Conservation (phyloP, 2,888 invertebrate genomes). For the Cremastobaeus sp. region DNA sequence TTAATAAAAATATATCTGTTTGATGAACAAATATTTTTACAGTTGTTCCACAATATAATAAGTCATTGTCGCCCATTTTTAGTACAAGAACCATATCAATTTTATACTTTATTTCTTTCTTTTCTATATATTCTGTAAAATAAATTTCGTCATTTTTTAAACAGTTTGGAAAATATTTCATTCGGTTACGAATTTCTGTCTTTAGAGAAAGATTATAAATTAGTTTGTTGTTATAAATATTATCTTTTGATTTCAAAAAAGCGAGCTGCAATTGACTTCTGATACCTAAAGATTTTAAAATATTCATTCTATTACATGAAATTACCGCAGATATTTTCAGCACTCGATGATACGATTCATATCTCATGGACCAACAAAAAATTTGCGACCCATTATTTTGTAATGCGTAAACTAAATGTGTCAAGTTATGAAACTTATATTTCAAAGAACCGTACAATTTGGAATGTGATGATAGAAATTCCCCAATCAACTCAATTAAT, state of each 20-base stretch:
- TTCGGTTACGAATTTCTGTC: too few species aligned
- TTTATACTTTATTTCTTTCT: too few species aligned
- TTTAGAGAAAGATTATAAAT: too few species aligned
- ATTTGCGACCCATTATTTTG: constrained; percentile 37
- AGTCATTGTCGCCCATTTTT: too few species aligned
- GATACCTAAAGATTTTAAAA: constrained; percentile 37
- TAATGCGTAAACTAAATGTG: constrained; percentile 15
- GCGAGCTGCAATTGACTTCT: constrained; percentile 29
- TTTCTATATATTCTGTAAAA: too few species aligned
- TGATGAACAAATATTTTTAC: too few species aligned
- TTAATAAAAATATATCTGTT: too few species aligned
- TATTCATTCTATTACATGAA: constrained; percentile 38
- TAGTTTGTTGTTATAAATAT: constrained; percentile 11
- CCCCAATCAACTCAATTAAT: constrained; percentile 10
- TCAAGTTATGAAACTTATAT: constrained; percentile 39
- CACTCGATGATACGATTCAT: constrained; percentile 32
- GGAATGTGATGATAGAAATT: constrained; percentile 30
- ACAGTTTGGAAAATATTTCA: too few species aligned
- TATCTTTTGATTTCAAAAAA: constrained; percentile 15
- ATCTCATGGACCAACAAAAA: constrained; percentile 31
- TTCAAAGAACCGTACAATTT: constrained; percentile 20
- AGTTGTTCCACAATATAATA: too few species aligned
- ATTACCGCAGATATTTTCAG: constrained; percentile 30
- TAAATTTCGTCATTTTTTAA: too few species aligned
- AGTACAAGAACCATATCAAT: too few species aligned